These are phyloP conservation scores for Coronaproctus castanopsis DNA, from an alignment of 2,888 invertebrate species.

Conservation along the genomic window DNA sequence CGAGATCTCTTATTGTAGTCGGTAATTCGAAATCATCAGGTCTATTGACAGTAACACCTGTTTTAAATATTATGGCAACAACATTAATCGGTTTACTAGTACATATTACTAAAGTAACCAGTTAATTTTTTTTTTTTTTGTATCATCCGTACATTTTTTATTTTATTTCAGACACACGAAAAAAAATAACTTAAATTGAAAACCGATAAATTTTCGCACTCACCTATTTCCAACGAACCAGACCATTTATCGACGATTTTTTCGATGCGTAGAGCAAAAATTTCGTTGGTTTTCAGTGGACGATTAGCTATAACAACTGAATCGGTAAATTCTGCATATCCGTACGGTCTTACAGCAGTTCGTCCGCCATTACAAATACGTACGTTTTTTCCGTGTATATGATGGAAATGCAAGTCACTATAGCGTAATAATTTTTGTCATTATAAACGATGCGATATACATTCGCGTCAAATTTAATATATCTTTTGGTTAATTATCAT, in stretches of 20 bases:
- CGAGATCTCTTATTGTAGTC: slow-evolving; percentile 76
- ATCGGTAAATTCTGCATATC: slow-evolving; percentile 81
- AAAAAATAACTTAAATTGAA: slow-evolving; percentile 1
- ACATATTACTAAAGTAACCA: too few relatives aligned
- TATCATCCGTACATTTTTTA: not conserved
- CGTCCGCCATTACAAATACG: slow-evolving; percentile 61
- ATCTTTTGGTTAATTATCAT: too few relatives aligned
- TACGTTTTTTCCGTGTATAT: slow-evolving; percentile 73
- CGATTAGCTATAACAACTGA: slow-evolving; percentile 81
- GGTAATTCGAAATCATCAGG: slow-evolving; percentile 76
- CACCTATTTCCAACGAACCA: slow-evolving; percentile 73
- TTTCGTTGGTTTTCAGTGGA: slow-evolving; percentile 67
- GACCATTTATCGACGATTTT: slow-evolving; percentile 84
- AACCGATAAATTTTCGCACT: too few relatives aligned
- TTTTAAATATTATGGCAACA: too few relatives aligned
- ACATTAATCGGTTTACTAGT: too few relatives aligned
- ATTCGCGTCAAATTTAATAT: too few relatives aligned
- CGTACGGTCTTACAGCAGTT: slow-evolving; percentile 67
- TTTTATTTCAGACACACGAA: not conserved
- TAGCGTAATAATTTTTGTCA: too few relatives aligned
- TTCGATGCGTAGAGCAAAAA: slow-evolving; percentile 78
- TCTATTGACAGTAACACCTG: slow-evolving; percentile 68
- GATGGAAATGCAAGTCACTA: slow-evolving; percentile 43
- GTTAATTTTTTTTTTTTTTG: slow-evolving; percentile 3
- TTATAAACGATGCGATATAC: too few relatives aligned